These are phyloP conservation scores for Onychorhynchus coronatus DNA, from an alignment of 2,113 vertebrate genomes.

Conservation along the genomic window DNA sequence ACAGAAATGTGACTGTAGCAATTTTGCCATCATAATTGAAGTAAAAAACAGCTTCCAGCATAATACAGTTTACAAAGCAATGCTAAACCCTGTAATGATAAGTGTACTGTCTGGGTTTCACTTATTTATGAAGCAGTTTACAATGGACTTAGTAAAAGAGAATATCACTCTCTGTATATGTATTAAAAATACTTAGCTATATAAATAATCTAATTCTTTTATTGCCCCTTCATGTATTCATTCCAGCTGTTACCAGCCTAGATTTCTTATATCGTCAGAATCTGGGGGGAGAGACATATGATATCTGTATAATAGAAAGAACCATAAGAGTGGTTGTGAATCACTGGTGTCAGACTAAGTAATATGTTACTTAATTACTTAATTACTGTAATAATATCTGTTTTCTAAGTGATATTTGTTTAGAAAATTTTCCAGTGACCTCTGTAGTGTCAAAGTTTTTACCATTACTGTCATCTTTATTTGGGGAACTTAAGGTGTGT, in stretches of 20 bases:
- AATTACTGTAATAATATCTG: neutral
- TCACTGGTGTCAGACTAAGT: neutral
- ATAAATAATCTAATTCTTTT: neutral
- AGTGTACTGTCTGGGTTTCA: neutral
- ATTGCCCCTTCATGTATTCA: neutral
- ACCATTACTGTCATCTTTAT: neutral
- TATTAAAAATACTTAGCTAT: neutral
- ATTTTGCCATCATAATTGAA: neutral
- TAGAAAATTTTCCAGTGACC: neutral
- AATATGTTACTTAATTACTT: too few species aligned
- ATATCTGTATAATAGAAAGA: neutral
- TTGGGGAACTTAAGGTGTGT: neutral
- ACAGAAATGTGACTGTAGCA: neutral
- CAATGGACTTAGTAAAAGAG: slow-evolving; percentile 7
- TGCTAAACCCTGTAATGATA: neutral
- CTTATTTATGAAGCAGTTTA: neutral
- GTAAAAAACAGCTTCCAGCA: neutral
- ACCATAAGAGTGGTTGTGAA: neutral
- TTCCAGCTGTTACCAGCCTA: neutral
- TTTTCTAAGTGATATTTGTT: neutral
- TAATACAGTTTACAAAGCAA: neutral
- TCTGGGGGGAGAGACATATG: neutral
- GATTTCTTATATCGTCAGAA: neutral
- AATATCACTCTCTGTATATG: neutral
- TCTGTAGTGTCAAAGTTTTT: neutral